phyloP scores from a whole-genome alignment of 2,797 vertebrate species.

The Mustela erminea region DNA sequence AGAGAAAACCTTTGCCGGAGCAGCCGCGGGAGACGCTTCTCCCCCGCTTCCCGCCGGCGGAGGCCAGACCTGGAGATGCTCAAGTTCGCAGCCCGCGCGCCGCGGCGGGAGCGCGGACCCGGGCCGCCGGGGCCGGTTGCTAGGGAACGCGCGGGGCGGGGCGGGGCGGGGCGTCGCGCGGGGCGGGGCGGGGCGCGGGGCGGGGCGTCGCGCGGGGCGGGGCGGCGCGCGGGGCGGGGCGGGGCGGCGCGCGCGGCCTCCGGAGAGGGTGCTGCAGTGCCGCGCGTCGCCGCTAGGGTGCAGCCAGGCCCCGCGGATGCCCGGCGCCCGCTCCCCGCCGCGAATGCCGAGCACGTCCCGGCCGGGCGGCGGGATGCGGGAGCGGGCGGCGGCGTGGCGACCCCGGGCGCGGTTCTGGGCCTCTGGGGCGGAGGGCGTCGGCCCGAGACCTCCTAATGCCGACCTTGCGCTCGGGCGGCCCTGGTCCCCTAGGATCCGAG shows the following conservation, averaged over 20 bases:
- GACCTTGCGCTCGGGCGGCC: background rate
- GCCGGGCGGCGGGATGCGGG: fast-evolving
- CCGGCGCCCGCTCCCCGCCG: background rate
- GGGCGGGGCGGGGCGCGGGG: background rate
- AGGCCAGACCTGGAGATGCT: background rate
- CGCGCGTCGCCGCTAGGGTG: conserved; percentile 79
- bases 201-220: background rate
- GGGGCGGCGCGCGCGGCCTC: fast-evolving
- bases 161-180: no score
- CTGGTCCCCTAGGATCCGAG: background rate
- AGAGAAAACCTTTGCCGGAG: conserved; percentile 17
- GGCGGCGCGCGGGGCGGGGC: background rate
- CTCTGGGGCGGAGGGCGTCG: background rate
- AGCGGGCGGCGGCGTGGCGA: background rate
- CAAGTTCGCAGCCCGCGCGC: background rate
- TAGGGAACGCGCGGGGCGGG: background rate
- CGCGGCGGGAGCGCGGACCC: fast-evolving
- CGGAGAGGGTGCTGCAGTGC: background rate
- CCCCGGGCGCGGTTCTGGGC: no score
- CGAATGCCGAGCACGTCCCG: conserved; percentile 56
- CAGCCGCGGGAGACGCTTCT: background rate
- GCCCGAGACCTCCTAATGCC: background rate
- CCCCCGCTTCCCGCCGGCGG: background rate
- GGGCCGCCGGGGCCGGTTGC: background rate
- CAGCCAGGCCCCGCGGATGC: conserved; percentile 80